A percentile compares a stretch with the other conserved stretches of the same genome.
Conservation (phyloP, 37 sponge, comb jelly and placozoan genomes). For the Ephydatia muelleri region DNA sequence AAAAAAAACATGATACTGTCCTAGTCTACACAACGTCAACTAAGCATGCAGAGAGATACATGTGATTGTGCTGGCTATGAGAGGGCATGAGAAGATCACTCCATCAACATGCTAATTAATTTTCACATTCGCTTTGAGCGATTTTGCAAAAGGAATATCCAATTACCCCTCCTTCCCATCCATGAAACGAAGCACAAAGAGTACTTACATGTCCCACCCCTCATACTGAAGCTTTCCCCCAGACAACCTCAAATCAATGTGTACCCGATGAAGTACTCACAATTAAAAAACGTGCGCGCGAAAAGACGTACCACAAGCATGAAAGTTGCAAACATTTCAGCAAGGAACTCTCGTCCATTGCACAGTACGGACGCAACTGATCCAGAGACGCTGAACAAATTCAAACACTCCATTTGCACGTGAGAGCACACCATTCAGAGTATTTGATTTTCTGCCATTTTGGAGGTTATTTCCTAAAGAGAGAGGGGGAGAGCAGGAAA, state of each 20-base stretch:
- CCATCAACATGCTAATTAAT: too few species aligned
- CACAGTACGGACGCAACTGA: slow-evolving; percentile 8
- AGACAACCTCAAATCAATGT: neutral
- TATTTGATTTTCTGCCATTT: neutral
- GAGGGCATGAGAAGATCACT: too few species aligned
- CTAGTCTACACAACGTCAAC: neutral
- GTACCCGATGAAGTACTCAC: neutral
- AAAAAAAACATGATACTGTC: neutral
- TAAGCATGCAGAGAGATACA: too few species aligned
- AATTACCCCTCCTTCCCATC: too few species aligned
- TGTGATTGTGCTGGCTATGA: too few species aligned
- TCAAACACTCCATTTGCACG: neutral
- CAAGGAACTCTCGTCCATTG: slow-evolving; percentile 61
- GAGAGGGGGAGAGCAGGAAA: neutral
- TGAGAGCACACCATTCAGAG: neutral
- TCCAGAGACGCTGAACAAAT: slow-evolving; percentile 6
- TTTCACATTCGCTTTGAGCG: too few species aligned
- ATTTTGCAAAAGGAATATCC: too few species aligned
- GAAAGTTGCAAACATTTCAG: slow-evolving; percentile 74
- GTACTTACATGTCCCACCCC: too few species aligned
- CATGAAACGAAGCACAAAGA: too few species aligned
- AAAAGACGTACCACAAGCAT: slow-evolving; percentile 62
- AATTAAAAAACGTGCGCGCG: neutral
- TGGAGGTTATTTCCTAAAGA: neutral
- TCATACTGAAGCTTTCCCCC: too few species aligned